Conservation (phyloP, 2,113 vertebrate genomes). For the Lamprotornis superbus region DNA sequence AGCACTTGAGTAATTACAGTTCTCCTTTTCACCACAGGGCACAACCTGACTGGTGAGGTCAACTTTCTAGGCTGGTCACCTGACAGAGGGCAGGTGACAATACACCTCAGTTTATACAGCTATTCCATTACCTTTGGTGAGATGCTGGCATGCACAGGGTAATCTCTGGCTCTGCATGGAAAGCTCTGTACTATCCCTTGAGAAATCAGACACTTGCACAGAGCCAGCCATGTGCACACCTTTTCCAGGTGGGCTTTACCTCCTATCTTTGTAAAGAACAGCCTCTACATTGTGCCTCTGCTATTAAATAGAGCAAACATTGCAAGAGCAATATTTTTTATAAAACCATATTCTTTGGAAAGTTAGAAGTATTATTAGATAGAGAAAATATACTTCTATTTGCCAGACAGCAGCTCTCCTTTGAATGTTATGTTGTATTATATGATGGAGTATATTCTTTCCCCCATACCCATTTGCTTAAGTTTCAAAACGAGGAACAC, state of each 20-base stretch:
- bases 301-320: background rate
- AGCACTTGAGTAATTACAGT: background rate
- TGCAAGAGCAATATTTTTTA: background rate
- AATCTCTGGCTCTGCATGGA: background rate
- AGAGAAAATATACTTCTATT: background rate
- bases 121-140: background rate
- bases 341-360: background rate
- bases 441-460: background rate
- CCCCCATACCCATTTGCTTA: background rate
- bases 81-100: background rate
- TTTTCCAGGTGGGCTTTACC: background rate
- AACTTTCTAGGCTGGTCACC: background rate
- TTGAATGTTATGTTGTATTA: background rate
- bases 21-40: background rate
- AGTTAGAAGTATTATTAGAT: background rate
- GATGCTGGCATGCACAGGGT: background rate
- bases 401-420: background rate
- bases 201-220: background rate
- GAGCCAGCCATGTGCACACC: background rate
- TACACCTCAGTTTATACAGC: background rate
- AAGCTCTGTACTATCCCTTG: background rate
- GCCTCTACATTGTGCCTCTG: background rate
- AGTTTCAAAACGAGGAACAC: background rate
- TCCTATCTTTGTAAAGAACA: background rate
- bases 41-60: background rate